Percentiles rank a stretch among this genome's conserved stretches.
phyloP scores from a whole-genome alignment of 2,888 invertebrate species.

The Dioctria rufipes region DNA sequence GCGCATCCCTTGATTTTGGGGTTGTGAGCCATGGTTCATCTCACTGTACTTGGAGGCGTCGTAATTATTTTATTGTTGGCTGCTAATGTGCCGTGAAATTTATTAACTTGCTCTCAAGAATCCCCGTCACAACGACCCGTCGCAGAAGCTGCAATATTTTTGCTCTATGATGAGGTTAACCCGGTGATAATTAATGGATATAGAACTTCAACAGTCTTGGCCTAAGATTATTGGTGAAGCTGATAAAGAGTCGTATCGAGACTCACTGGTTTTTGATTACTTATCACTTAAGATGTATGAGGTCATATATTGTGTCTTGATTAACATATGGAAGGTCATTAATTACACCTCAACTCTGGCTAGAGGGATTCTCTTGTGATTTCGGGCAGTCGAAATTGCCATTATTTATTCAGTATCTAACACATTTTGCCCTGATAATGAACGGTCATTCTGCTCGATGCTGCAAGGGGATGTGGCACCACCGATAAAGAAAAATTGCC shows the following conservation, averaged over 20 bases:
- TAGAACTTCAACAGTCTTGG: constrained; percentile 8
- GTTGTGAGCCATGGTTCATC: constrained; percentile 14
- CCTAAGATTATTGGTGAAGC: neutral
- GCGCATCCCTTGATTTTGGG: constrained; percentile 26
- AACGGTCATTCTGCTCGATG: constrained; percentile 10
- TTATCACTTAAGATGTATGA: constrained; percentile 39
- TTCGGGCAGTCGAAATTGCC: constrained; percentile 20
- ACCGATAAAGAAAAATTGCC: constrained; percentile 40
- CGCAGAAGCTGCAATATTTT: constrained; percentile 34
- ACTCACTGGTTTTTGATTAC: constrained; percentile 44
- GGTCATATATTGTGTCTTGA: constrained; percentile 39
- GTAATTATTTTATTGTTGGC: constrained; percentile 65
- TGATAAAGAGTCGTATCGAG: constrained; percentile 19
- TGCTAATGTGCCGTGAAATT: constrained; percentile 66
- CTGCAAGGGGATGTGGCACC: constrained; percentile 2
- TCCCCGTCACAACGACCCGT: constrained; percentile 25
- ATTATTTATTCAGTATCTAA: constrained; percentile 48
- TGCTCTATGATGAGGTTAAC: constrained; percentile 29
- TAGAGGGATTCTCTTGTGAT: constrained; percentile 27
- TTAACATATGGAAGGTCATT: constrained; percentile 44
- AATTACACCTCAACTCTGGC: constrained; percentile 30
- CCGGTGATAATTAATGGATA: constrained; percentile 45
- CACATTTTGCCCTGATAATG: constrained; percentile 28
- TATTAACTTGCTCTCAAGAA: constrained; percentile 59
- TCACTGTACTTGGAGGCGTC: constrained; percentile 54